phyloP scores from a whole-genome alignment of 2,888 invertebrate genomes.

The Buathra laborator region DNA sequence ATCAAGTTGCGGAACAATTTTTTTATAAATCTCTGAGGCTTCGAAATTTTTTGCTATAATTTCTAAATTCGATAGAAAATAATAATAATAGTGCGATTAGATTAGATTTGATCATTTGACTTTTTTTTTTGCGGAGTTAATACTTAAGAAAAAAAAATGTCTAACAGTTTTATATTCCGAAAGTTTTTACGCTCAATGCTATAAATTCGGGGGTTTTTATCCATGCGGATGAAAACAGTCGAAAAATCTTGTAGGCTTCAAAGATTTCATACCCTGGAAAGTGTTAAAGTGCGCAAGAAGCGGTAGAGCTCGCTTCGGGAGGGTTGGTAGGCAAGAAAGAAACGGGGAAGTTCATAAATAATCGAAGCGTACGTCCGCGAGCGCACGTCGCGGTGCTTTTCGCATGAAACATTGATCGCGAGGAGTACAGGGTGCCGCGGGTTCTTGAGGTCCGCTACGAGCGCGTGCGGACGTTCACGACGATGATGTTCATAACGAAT shows the following conservation, averaged over 20 bases:
- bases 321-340: constrained; percentile 75
- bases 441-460: constrained; percentile 64
- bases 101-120: too few relatives aligned
- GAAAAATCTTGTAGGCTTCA: neutral
- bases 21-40: too few relatives aligned
- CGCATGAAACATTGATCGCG: constrained; percentile 84
- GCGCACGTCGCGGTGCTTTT: constrained; percentile 81
- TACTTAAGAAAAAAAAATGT: too few relatives aligned
- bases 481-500: constrained; percentile 74
- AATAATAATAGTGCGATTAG: too few relatives aligned
- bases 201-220: neutral
- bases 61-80: too few relatives aligned
- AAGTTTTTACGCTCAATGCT: neutral
- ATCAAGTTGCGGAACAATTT: too few relatives aligned
- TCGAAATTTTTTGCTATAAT: too few relatives aligned
- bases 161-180: neutral
- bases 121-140: too few relatives aligned
- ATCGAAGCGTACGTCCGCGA: constrained; percentile 81
- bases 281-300: constrained; percentile 64
- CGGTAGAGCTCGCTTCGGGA: constrained; percentile 43
- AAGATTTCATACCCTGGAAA: constrained; percentile 23
- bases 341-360: constrained; percentile 84
- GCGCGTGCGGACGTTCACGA: constrained; percentile 29
- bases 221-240: neutral
- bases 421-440: constrained; percentile 26